These are phyloP conservation scores for Tipula helvola DNA, from an alignment of 2,888 invertebrate species.

Conservation along the genomic window DNA sequence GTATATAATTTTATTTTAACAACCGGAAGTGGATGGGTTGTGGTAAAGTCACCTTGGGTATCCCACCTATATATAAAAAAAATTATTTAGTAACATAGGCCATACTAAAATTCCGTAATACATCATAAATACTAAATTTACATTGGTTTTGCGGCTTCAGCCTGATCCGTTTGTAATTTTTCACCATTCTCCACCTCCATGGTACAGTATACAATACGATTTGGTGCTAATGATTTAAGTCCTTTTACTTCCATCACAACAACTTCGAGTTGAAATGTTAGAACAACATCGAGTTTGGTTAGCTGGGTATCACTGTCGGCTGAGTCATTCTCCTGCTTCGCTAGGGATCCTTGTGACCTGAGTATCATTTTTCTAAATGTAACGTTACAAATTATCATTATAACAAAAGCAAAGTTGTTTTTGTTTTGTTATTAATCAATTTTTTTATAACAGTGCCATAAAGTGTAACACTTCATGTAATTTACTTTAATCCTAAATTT, in stretches of 20 bases:
- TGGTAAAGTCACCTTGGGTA: constrained; percentile 98
- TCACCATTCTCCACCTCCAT: constrained; percentile 99
- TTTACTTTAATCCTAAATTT: neutral
- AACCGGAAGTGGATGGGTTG: constrained; percentile 90
- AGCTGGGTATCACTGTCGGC: constrained; percentile 92
- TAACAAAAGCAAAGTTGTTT: neutral
- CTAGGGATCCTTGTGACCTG: constrained; percentile 84
- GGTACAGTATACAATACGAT: constrained; percentile 98
- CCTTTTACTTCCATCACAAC: constrained; percentile 99
- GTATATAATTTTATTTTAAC: constrained; percentile 97
- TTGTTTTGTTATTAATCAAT: neutral
- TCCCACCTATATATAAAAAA: constrained; percentile 68
- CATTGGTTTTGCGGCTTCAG: constrained; percentile 98
- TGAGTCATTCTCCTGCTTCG: constrained; percentile 85
- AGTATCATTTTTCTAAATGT: constrained; percentile 34
- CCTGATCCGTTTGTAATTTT: constrained; percentile 98
- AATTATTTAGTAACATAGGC: neutral
- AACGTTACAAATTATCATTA: constrained; percentile 9
- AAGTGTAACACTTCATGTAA: neutral
- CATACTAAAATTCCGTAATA: neutral
- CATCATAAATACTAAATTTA: constrained; percentile 34
- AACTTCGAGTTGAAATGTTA: constrained; percentile 94
- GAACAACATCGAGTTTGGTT: constrained; percentile 95
- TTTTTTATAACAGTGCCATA: neutral
- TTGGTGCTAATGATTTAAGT: constrained; percentile 88